Evolutionary conservation across 2,888 invertebrate genomes (phyloP).

Genomic region (Drosophila fulvimacula): DNA sequence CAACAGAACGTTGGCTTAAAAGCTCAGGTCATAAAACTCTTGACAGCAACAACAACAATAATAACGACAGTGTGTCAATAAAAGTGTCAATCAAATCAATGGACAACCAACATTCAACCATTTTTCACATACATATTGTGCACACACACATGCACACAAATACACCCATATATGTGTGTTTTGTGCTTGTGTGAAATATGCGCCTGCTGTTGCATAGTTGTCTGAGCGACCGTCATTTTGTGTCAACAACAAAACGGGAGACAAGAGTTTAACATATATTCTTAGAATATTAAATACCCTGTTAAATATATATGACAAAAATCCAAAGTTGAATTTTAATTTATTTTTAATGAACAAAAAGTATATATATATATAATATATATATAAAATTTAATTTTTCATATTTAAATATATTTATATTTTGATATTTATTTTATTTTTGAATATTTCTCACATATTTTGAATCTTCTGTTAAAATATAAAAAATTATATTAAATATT

Average conservation of each 20-base stretch:
- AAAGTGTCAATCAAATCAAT: slow-evolving; percentile 80
- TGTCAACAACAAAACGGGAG: slow-evolving; percentile 10
- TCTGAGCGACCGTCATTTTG: slow-evolving; percentile 30
- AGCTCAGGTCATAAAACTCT: slow-evolving; percentile 70
- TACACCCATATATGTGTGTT: not conserved
- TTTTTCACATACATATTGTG: slow-evolving; percentile 53
- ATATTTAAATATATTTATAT: no score
- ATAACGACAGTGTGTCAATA: slow-evolving; percentile 70
- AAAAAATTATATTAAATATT: no score
- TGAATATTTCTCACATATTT: no score
- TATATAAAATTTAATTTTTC: no score
- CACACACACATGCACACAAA: not conserved
- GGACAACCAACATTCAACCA: slow-evolving; percentile 58
- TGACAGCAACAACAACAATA: slow-evolving; percentile 30
- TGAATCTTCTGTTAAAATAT: no score
- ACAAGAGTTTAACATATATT: not conserved
- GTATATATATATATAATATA: no score
- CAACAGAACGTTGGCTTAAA: slow-evolving; percentile 61
- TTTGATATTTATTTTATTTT: no score
- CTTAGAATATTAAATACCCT: slow-evolving; percentile 12
- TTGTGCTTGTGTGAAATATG: slow-evolving; percentile 30
- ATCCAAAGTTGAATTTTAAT: no score
- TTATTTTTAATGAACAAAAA: no score
- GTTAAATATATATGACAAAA: no score
- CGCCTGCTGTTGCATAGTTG: slow-evolving; percentile 66